Evolutionary conservation across 2,113 vertebrate species (phyloP).

Genomic region (Ivindomyrus marchei): DNA sequence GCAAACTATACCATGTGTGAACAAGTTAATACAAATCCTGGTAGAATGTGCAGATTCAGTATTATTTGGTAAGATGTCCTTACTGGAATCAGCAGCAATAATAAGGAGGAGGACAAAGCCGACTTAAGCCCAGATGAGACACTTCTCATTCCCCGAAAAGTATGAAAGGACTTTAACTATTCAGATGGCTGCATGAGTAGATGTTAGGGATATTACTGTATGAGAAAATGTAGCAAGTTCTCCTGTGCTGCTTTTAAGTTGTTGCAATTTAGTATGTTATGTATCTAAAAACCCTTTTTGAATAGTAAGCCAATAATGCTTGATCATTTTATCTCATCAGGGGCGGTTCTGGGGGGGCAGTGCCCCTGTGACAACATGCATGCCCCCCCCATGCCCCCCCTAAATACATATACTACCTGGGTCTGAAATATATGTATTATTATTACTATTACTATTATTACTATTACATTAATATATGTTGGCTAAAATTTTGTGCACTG

Average conservation of each 20-base stretch:
- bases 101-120: background rate
- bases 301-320: background rate
- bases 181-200: background rate
- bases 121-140: background rate
- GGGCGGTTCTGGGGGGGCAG: too few species aligned
- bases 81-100: background rate
- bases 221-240: background rate
- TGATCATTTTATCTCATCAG: background rate
- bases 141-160: background rate
- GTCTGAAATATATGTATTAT: too few species aligned
- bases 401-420: too few species aligned
- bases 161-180: background rate
- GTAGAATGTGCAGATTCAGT: background rate
- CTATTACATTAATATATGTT: too few species aligned
- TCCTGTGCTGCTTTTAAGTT: background rate
- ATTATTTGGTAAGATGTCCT: background rate
- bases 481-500: too few species aligned
- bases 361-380: too few species aligned
- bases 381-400: too few species aligned
- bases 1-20: background rate
- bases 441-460: too few species aligned
- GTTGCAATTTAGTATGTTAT: background rate
- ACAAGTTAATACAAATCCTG: background rate
- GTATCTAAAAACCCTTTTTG: background rate
- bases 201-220: background rate